Evolutionary conservation across 2,797 vertebrate species (phyloP), one percentile per base, ranked within the genome.

Genomic region (Falco peregrinus): DNA sequence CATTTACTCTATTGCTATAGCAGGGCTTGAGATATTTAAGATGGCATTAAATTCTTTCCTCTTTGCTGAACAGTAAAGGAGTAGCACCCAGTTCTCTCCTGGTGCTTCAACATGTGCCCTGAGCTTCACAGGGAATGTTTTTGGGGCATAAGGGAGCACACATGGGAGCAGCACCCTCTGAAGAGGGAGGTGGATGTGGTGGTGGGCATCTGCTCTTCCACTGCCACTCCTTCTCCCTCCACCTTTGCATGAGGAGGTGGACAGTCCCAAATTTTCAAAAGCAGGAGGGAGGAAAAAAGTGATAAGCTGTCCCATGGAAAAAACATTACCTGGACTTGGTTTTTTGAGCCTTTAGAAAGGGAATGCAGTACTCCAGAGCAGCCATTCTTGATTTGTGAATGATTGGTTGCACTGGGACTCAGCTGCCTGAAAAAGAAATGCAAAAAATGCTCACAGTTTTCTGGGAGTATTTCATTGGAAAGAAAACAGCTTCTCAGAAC

Each of bases 171-270:
- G 9, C 39, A 78, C 8, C 9, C 50, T 61, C n/a, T 18, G 76
- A 64, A 69, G 24, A 37, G 7, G 6, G 4, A 39, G 39, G 7
- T 51, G 33, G 51, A 33, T 4, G 0, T 69, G 18, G 26, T 56
- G 25, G 29, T 65, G n/a, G 37, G 10, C 28, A 56, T 65, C 41
- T 69, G 10, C 48, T 74, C 6, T 75, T 87, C 74, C n/a, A 39
- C 9, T 0, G 5, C 26, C 0, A 3, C 10, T 73, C 11, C 10
- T 50, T 89, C 37, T 67, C 12, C 54, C 20, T 56, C n/a, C 14
- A n/a, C 24, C 10, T 75, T 86, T 16, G 3, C 16, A 33, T 0
- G 3, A 11, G 13, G 10, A 63, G 0, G 0, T 29, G 20, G 16
- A 39, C 8, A 51, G 28, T 53, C 31, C 3, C 3, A 39, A 5